Evolutionary conservation across 2,888 invertebrate species (phyloP), one percentile per base, ranked within the genome.

Genomic region (Dasypogon diadema): DNA sequence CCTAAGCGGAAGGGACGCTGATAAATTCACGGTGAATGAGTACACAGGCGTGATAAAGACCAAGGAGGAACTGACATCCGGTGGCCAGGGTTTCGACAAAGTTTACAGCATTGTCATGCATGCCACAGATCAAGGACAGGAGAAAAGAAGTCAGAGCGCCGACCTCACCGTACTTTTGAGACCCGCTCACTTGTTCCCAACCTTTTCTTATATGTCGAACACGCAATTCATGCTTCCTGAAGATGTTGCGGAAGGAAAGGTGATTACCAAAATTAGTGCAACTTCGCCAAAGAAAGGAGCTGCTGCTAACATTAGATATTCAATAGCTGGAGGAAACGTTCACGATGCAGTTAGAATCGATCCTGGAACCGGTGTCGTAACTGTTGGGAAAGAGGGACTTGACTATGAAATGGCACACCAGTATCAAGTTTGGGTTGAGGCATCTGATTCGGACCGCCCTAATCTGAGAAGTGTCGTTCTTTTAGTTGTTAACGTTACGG

Each of bases 351-450:
- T 96, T 51, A 89, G 90, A 82, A 92, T 97, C 77, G 94, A 96
- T 84, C 86, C 90, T 26, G 90, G 90, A 74, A 92, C 91, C 34
- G 97, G 97, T 0, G 93, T 94, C 85, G 90, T 97, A 12, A 89
- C 92, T 75, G 91, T 97, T 1, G 92, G 93, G 0, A 90, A 90
- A 18, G 91, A 90, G 81, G 94, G 95, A 0, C 87, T 97, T 72
- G 96, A 97, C 85, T 96, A 92, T 83, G 97, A 97, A 87, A 90
- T 92, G 0, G 90, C 93, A 78, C 91, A 92, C 10, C 88, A 91
- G 60, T 97, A 96, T 84, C 94, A 96, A 86, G 92, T 97, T 26
- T 97, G 97, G 97, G 90, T 97, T 77, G 96, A 96, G 87, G 96
- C 96, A 0, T 89, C 91, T 79, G 96, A 96, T 84, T 93, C 93